phyloP scores from a whole-genome alignment of 2,888 invertebrate genomes.

The Mantis religiosa region DNA sequence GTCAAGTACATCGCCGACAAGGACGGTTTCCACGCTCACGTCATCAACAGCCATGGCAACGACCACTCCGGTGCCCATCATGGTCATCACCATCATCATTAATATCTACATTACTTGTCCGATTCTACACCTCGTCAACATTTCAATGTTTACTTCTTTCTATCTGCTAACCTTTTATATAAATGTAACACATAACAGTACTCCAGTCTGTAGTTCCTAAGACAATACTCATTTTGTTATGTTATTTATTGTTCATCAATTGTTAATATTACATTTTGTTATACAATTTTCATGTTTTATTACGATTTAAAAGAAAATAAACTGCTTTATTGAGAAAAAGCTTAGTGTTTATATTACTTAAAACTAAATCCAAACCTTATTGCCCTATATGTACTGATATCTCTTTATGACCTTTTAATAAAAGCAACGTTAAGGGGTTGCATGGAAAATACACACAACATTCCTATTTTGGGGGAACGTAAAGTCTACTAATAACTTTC shows the following conservation, averaged over 20 bases:
- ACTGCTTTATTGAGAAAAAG: neutral
- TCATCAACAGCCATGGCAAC: slow-evolving; percentile 45
- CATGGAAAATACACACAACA: too few species aligned
- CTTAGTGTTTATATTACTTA: neutral
- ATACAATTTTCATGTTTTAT: neutral
- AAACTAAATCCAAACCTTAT: too few species aligned
- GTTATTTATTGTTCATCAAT: neutral
- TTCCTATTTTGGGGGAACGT: too few species aligned
- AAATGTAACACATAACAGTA: neutral
- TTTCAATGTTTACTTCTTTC: neutral
- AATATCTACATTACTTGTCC: neutral
- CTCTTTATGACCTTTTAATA: too few species aligned
- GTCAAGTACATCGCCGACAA: slow-evolving; percentile 63
- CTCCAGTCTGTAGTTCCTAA: neutral
- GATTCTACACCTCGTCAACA: too few species aligned
- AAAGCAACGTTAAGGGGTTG: too few species aligned
- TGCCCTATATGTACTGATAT: too few species aligned
- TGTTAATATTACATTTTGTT: neutral
- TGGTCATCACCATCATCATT: neutral
- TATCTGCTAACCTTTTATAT: neutral
- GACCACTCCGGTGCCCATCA: slow-evolving; percentile 24
- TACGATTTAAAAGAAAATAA: neutral
- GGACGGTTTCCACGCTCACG: slow-evolving; percentile 67
- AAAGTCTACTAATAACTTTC: too few species aligned
- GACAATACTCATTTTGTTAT: neutral